Evolutionary conservation across 92 coral and sea anemone species (phyloP), one percentile per base, ranked within the genome.

Genomic region (Meandrina meandrites): DNA sequence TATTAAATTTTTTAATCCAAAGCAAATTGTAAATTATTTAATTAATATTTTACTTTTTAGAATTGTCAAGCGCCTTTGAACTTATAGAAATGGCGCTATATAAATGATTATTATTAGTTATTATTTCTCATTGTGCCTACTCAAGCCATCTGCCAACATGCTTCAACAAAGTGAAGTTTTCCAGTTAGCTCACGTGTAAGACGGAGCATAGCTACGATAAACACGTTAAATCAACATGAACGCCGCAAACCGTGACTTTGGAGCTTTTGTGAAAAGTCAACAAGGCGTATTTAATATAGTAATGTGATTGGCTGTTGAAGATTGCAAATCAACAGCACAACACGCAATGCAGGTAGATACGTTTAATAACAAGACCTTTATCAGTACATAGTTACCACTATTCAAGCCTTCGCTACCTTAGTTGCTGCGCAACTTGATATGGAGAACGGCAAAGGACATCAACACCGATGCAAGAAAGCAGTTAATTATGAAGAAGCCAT

Each of bases 401-500:
- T n/a, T 66, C 34, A 66, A 11, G 12, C 5, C 18, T 2, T 2
- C 35, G 31, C 32, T 66, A 31, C 22, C 8, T 18, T 54, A 15
- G 21, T 54, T 54, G 57, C 57, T 51, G 60, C 60, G 60, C 60
- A 27, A 28, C 28, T 66, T 66, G 34, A 17, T 27, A 66, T 66
- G 71, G 17, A 27, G 71, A 66, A 60, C 11, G 18, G 16, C 32
- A 28, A 66, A 66, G 71, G 71, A 27, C 34, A 64, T 10, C 32
- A 64, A 64, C 14, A 22, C 37, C 22, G 15, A 0, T 8, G 2
- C 40, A 37, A 77, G 34, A 60, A 58, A 60, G 76, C 47, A 16
- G 27, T 31, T 28, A 60, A 64, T 51, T 85, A 28, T 36, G 88
- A 85, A 1, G 32, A 32, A 7, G 88, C 88, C 48, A 85, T 85